These are phyloP conservation scores for Neosilurus hyrtlii DNA, from an alignment of 2,797 vertebrate genomes.

Conservation along the genomic window DNA sequence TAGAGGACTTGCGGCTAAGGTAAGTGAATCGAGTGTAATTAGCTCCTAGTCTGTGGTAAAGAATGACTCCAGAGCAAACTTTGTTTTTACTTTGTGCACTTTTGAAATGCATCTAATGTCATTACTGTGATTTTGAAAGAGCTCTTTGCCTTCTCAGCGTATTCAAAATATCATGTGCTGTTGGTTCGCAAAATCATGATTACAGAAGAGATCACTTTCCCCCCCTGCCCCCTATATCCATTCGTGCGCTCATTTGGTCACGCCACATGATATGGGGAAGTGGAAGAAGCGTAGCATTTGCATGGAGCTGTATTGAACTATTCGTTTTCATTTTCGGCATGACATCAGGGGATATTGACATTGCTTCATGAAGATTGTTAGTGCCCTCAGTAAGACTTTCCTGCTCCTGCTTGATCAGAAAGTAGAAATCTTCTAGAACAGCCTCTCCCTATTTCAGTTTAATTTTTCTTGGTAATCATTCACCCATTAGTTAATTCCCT, in stretches of 20 bases:
- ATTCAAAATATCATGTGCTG: constrained; percentile 39
- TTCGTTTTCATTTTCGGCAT: constrained; percentile 80
- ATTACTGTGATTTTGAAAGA: background rate
- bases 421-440: background rate
- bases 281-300: constrained; percentile 68
- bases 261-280: constrained; percentile 76
- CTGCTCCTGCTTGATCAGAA: constrained; percentile 5
- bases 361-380: constrained; percentile 73
- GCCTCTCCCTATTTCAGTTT: background rate
- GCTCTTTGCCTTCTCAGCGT: constrained; percentile 29
- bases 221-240: constrained; percentile 49
- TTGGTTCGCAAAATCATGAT: constrained; percentile 52
- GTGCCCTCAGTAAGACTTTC: constrained; percentile 28
- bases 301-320: constrained; percentile 70
- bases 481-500: too few species aligned
- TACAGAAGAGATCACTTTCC: constrained; percentile 70
- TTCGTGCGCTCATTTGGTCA: constrained; percentile 75
- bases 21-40: constrained; percentile 37
- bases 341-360: constrained; percentile 78
- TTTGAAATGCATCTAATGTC: background rate
- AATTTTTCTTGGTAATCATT: too few species aligned
- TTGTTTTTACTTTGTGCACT: constrained; percentile 14
- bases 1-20: constrained; percentile 22
- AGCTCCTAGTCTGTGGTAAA: constrained; percentile 29
- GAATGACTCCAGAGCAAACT: constrained; percentile 20